These are phyloP conservation scores for Indicator indicator DNA, from an alignment of 2,113 vertebrate genomes.

Conservation along the genomic window DNA sequence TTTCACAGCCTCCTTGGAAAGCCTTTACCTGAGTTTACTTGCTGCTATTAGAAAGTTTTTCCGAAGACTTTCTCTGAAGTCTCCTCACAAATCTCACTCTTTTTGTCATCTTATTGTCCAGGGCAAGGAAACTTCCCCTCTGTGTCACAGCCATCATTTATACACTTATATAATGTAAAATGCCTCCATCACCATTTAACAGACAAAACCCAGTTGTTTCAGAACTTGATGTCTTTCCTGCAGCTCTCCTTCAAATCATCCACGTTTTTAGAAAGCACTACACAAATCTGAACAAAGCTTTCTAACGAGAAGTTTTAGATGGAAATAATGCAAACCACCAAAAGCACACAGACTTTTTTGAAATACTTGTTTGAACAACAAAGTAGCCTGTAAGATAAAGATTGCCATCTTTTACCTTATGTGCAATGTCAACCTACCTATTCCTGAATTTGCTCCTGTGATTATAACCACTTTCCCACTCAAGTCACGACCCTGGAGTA, in stretches of 20 bases:
- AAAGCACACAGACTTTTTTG: background rate
- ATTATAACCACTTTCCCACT: constrained; percentile 88
- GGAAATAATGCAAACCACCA: background rate
- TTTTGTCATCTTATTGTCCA: too few relatives aligned
- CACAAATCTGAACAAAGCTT: background rate
- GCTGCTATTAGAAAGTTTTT: background rate
- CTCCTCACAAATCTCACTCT: background rate
- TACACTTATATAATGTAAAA: background rate
- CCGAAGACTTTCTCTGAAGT: background rate
- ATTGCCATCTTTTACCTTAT: background rate
- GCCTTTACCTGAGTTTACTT: background rate
- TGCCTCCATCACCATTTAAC: background rate
- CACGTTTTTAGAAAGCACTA: background rate
- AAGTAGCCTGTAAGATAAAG: background rate
- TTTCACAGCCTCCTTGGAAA: background rate
- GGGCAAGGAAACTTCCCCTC: background rate
- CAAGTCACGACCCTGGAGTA: constrained; percentile 91
- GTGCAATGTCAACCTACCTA: constrained; percentile 81
- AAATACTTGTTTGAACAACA: background rate
- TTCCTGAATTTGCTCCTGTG: constrained; percentile 92
- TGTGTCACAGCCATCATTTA: background rate
- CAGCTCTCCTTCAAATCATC: background rate
- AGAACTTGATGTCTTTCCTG: background rate
- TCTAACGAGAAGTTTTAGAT: background rate
- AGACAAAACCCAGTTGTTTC: background rate